Base-by-base conservation (phyloP, 2,797 vertebrate genomes). In the Podarcis siculus region DNA sequence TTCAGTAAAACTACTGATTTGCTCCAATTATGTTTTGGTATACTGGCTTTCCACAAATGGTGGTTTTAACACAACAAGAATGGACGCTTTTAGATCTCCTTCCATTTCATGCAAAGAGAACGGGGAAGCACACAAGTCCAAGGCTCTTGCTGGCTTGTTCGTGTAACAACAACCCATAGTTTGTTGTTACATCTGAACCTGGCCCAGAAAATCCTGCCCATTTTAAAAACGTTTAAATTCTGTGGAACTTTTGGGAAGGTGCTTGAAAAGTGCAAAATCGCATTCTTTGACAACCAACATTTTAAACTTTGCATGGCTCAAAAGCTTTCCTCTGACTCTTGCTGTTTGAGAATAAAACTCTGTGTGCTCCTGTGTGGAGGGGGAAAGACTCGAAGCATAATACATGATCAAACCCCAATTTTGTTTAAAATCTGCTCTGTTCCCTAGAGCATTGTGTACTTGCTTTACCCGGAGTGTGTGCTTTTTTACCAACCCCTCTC, bases 401-500 rank as follows among this genome's bases (percentile, higher is more conserved):
- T 85, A 21, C 4, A 61, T 66, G 7, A 78, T 77, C 91, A 66
- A 25, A n/a, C 39, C 6, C 5, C 42, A 23, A 27, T 35, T 79
- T 86, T 79, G 71, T 93, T 93, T 91, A 92, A 89, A 93, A 92
- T 92, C 90, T 93, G 87, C 90, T 79, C 83, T 80, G 88, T 92
- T 94, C 91, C 79, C 91, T 84, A 90, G 92, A 94, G 61, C 73
- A 27, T 1, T 89, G 86, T 72, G 89, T 61, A 95, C 94, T 91
- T 92, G 88, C 78, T 91, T 93, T 93, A 88, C 91, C 92, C 87
- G 86, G 89, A 91, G 83, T 78, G 87, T 12, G 19, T 58, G 35
- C 35, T 42, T 78, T 78, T 79, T 95, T 94, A 95, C 88, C 94
- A 92, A 90, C 76, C 87, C 78, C 83, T 95, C 91, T 91, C 89